Evolutionary conservation across 2,888 invertebrate genomes (phyloP).

Genomic region (Notodromas monacha): DNA sequence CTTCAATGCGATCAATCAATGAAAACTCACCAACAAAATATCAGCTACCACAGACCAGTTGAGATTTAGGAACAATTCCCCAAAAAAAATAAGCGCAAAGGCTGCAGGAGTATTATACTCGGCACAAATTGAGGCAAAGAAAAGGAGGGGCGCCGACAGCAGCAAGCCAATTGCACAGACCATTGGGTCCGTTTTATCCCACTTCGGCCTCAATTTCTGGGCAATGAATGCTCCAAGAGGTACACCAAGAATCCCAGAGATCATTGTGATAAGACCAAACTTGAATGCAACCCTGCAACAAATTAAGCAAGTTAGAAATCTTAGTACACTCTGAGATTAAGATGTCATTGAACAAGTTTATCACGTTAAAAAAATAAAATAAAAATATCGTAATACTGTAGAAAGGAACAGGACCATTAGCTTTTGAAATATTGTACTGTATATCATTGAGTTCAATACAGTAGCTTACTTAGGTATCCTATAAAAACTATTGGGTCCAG

Average conservation of each 20-base stretch:
- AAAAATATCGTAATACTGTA: no score
- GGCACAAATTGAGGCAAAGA: constrained; percentile 36
- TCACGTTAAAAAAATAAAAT: no score
- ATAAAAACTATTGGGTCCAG: no score
- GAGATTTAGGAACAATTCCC: constrained; percentile 55
- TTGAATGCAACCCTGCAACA: constrained; percentile 38
- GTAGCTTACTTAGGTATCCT: no score
- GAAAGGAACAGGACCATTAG: no score
- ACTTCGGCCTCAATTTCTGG: constrained; percentile 27
- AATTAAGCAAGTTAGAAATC: constrained; percentile 9
- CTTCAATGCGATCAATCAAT: no score
- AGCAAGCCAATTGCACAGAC: constrained; percentile 69
- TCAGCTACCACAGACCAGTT: constrained; percentile 97
- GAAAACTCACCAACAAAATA: constrained; percentile 52
- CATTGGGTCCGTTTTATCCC: constrained; percentile 45
- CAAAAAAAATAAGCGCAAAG: constrained; percentile 45
- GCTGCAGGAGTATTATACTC: constrained; percentile 27
- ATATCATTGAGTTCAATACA: no score
- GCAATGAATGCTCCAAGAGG: constrained; percentile 49
- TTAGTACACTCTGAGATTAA: no score
- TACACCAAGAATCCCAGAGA: constrained; percentile 69
- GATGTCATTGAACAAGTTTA: no score
- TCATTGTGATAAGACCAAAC: constrained; percentile 77
- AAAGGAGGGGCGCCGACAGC: constrained; percentile 53
- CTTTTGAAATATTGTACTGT: no score